Percentiles rank a stretch among this genome's conserved stretches.
Evolutionary conservation across 2,888 invertebrate genomes (phyloP).

Genomic region (Coelogynopora nodosa): DNA sequence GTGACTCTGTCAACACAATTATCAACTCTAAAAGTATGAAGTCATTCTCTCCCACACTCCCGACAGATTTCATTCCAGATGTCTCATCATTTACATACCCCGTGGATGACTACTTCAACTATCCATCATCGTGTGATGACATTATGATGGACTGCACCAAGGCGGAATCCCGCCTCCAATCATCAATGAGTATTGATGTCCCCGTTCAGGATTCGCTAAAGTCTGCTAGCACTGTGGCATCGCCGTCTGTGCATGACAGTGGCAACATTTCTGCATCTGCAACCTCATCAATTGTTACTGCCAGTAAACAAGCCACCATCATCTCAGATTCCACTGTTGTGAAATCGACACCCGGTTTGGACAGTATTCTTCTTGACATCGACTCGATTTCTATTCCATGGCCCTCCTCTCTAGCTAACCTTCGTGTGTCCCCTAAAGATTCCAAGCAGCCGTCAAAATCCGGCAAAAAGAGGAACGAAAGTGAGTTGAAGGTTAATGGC

Average conservation of each 20-base stretch:
- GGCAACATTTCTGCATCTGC: neutral
- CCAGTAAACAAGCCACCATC: neutral
- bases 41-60: too few species aligned
- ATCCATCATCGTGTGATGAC: neutral
- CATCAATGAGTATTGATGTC: too few species aligned
- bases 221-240: too few species aligned
- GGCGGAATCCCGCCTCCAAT: too few species aligned
- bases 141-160: neutral
- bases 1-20: too few species aligned
- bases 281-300: neutral
- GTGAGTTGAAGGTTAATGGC: neutral
- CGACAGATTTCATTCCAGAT: too few species aligned
- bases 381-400: neutral
- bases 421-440: too few species aligned
- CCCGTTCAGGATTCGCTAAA: too few species aligned
- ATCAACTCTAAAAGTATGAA: too few species aligned
- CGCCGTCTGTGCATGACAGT: too few species aligned
- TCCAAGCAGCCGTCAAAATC: too few species aligned
- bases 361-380: neutral
- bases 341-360: neutral
- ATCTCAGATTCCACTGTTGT: neutral
- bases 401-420: neutral
- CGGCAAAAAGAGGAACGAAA: neutral
- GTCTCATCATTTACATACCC: too few species aligned
- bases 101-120: neutral